phyloP scores from a whole-genome alignment of 64 coral and sea anemone genomes.

The Exaiptasia diaphana region DNA sequence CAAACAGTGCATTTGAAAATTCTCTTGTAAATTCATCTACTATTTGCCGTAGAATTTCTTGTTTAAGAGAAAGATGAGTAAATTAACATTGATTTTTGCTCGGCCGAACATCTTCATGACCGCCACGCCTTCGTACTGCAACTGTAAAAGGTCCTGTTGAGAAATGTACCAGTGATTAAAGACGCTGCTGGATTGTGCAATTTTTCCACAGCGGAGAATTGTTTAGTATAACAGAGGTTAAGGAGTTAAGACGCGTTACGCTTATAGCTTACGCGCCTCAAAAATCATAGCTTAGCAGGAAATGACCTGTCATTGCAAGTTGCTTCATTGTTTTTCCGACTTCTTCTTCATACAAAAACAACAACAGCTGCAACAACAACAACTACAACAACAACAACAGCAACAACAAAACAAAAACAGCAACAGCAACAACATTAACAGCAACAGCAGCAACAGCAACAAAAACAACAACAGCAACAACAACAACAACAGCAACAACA shows the following conservation, averaged over 20 bases:
- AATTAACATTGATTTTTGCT: constrained; percentile 95
- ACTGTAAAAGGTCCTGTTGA: constrained; percentile 86
- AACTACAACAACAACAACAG: background rate
- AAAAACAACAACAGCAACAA: background rate
- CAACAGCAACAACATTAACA: background rate
- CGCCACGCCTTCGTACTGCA: constrained; percentile 95
- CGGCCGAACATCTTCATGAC: constrained; percentile 99
- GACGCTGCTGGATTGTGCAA: no score
- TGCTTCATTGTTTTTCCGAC: no score
- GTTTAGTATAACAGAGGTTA: no score
- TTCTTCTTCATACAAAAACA: no score
- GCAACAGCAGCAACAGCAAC: background rate
- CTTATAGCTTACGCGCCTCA: no score
- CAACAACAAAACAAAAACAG: background rate
- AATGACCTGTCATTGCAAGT: background rate
- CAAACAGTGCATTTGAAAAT: no score
- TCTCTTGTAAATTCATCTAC: background rate
- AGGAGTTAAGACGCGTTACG: no score
- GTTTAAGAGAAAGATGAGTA: constrained; percentile 93
- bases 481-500: background rate
- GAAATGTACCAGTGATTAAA: no score
- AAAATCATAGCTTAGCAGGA: no score
- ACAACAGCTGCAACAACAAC: background rate
- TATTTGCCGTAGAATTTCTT: constrained; percentile 99
- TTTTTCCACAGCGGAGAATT: no score